Evolutionary conservation across 1,140 invertebrate genomes (phyloP), one percentile per base, ranked within the genome.

Genomic region (Tribolium castaneum): DNA sequence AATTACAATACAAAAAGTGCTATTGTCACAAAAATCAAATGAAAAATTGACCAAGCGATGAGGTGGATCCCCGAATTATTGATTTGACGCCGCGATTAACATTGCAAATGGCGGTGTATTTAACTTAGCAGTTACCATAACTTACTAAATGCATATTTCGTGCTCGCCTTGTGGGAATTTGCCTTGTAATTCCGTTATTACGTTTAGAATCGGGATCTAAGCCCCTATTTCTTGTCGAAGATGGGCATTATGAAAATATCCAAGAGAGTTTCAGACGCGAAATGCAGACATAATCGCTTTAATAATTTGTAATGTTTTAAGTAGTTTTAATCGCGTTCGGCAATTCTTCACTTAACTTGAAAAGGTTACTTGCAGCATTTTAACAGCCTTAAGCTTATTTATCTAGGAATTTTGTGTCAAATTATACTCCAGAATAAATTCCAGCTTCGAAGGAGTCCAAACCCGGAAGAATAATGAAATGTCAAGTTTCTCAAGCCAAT

Each of bases 91-190:
- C 10, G 16, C 25, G 30, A 66, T 66, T 66, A 66, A 66, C 59
- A 66, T 66, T 66, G 59, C 59, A 66, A 66, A 66, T 66, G 30
- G 30, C 59, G 59, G 59, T 35, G 59, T 66, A 66, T 66, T 66
- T 66, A 66, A 66, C 59, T 66, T 66, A 66, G 59, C 59, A 66
- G 59, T 66, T 66, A 66, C 59, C 59, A 66, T 66, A 66, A 66
- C 59, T 66, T 66, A 66, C 59, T 66, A 66, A 66, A 66, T 66
- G 59, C 59, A 66, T 66, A 66, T 66, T 66, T 66, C 30, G 59
- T 35, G 59, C 59, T 62, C 59, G 59, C 59, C 59, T 66, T 66
- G 59, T 66, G 59, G 59, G 59, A 66, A 66, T 66, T 66, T 66
- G 59, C 59, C 25, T 66, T 66, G 59, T 66, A 66, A 66, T 66